Evolutionary conservation across 2,113 vertebrate genomes (phyloP).

Genomic region (Xiphophorus hellerii): DNA sequence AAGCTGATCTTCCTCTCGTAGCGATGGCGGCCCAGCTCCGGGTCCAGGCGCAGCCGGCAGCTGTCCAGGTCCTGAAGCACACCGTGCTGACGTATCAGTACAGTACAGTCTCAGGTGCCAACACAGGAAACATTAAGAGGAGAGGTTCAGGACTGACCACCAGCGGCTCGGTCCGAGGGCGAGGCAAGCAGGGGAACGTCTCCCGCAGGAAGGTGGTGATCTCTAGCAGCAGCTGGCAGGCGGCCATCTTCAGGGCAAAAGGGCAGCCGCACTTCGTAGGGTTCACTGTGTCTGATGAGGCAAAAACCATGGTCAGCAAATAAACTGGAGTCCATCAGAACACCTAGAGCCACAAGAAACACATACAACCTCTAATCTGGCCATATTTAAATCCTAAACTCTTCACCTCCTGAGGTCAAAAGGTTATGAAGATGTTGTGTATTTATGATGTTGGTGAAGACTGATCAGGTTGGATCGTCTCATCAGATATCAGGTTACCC

Average conservation of each 20-base stretch:
- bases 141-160: conserved; percentile 82
- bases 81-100: background rate
- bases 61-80: conserved; percentile 89
- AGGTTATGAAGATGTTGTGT: too few relatives aligned
- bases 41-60: conserved; percentile 92
- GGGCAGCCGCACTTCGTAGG: conserved; percentile 97
- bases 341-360: too few relatives aligned
- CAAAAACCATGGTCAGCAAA: background rate
- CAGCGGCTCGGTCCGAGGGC: conserved; percentile 92
- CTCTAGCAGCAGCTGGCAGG: conserved; percentile 95
- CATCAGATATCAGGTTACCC: too few relatives aligned
- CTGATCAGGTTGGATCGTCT: too few relatives aligned
- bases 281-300: conserved; percentile 91
- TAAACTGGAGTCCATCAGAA: too few relatives aligned
- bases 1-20: conserved; percentile 99
- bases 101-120: background rate
- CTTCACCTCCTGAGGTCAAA: too few relatives aligned
- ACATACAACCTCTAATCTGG: too few relatives aligned
- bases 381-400: too few relatives aligned
- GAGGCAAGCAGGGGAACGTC: conserved; percentile 94
- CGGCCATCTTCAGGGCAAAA: conserved; percentile 98
- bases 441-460: too few relatives aligned
- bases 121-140: background rate
- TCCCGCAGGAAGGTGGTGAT: conserved; percentile 97
- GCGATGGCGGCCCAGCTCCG: conserved; percentile 93